Conservation (phyloP, 37 sponge, comb jelly and placozoan species). For the Eunapius fragilis region DNA sequence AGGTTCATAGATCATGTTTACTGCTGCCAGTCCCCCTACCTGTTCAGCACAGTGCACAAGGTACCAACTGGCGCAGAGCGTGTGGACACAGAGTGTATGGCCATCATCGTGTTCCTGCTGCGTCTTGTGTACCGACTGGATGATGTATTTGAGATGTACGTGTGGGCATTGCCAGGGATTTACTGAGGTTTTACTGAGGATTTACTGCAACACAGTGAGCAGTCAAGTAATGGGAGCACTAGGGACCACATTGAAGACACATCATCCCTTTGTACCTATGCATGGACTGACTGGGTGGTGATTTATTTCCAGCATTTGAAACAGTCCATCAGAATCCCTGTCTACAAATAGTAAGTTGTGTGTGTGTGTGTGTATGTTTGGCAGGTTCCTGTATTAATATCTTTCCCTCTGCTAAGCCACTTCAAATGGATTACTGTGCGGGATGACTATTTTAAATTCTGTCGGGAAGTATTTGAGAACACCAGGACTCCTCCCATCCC, state of each 20-base stretch:
- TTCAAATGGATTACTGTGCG: too few species aligned
- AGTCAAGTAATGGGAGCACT: not conserved
- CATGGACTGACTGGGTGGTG: constrained; percentile 47
- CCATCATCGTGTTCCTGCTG: constrained; percentile 46
- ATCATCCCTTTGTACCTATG: not conserved
- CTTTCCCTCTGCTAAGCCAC: too few species aligned
- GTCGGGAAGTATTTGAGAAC: not conserved
- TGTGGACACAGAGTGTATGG: constrained; percentile 46
- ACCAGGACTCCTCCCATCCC: too few species aligned
- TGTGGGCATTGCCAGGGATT: too few species aligned
- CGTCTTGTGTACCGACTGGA: constrained; percentile 55
- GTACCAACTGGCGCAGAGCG: not conserved
- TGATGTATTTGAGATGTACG: constrained; percentile 55
- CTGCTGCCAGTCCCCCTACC: not conserved
- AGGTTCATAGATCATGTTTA: constrained; percentile 14
- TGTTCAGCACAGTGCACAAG: not conserved
- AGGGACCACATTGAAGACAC: not conserved
- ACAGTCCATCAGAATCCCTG: not conserved
- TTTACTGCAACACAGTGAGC: not conserved
- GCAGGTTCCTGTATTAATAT: too few species aligned
- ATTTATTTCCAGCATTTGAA: constrained; percentile 22
- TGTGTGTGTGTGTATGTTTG: too few species aligned
- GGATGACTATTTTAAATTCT: too few species aligned
- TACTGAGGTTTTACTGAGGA: too few species aligned
- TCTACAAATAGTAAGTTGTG: not conserved